Base-by-base conservation (phyloP, 2,113 vertebrate species). In the Gobio gobio region DNA sequence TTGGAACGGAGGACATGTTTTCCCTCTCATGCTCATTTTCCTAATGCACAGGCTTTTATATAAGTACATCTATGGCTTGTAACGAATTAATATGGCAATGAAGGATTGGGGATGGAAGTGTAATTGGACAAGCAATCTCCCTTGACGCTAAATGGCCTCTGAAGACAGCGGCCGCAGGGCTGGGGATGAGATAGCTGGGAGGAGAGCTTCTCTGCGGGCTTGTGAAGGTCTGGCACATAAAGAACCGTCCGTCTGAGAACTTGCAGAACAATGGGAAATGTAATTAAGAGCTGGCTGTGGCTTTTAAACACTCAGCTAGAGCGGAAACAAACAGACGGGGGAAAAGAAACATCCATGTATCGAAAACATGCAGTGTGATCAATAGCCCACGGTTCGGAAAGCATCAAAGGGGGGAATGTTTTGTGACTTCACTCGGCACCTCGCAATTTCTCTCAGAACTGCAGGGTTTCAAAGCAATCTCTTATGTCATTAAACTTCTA, bases 71-170 rank as follows among this genome's bases (percentile, higher is more conserved):
- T 85, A 72, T 86, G 83, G 72, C 86, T 78, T 72, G 89, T 89
- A 73, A 83, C 68, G 64, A 83, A 88, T 87, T 64, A 88, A 86
- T 85, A 85, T 70, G 58, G 91, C 90, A 91, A 74, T 85, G 68
- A 91, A 91, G 90, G 76, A 91, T 89, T 82, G 87, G 84, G 89
- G 88, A 88, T 87, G 73, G 73, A 87, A 84, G 90, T 88, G 86
- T 94, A 94, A 95, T 94, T 93, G 92, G 91, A 89, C 87, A 86
- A 89, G 90, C 92, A 93, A 94, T 94, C 93, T 94, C 87, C 84
- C 82, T 82, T 84, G 85, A 89, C 58, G 83, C 86, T 90, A 93
- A 93, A 93, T 93, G 92, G 93, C 90, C 90, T 88, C 85, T 77
- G 91, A 93, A 92, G 87, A 87, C 87, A 87, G 63, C 77, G 91